These are phyloP conservation scores for Mystacides longicornis DNA, from an alignment of 2,888 invertebrate genomes.

Conservation along the genomic window DNA sequence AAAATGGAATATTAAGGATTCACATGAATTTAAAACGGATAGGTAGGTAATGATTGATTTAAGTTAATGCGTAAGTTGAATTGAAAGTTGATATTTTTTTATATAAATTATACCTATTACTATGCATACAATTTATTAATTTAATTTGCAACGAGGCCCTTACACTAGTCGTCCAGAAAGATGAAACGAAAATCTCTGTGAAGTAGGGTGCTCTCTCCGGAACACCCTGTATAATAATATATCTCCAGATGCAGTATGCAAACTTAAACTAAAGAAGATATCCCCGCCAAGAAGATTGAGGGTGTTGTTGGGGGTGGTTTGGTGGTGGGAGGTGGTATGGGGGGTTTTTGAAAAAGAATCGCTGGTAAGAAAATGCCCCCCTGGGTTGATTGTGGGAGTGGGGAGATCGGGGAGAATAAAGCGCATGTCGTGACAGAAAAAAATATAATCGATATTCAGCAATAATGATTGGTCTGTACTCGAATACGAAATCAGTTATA, in stretches of 20 bases:
- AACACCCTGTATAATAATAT: slow-evolving; percentile 7
- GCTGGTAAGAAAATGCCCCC: slow-evolving; percentile 4
- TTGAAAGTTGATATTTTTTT: too few species aligned
- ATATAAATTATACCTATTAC: too few species aligned
- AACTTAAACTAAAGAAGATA: slow-evolving; percentile 20
- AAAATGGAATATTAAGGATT: too few species aligned
- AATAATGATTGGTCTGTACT: slow-evolving; percentile 53
- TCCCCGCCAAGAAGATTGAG: slow-evolving; percentile 16
- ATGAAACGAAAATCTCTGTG: too few species aligned
- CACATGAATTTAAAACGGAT: too few species aligned
- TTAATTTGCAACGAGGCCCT: too few species aligned
- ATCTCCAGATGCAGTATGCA: slow-evolving; percentile 23
- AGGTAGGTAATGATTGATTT: too few species aligned
- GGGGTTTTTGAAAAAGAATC: slow-evolving; percentile 6
- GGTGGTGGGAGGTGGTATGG: slow-evolving; percentile 10
- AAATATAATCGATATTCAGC: slow-evolving; percentile 47
- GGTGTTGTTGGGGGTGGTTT: neutral
- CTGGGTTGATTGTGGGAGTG: slow-evolving; percentile 5
- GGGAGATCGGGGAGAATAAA: slow-evolving; percentile 20
- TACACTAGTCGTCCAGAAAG: too few species aligned
- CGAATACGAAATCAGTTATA: slow-evolving; percentile 54
- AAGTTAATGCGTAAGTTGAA: too few species aligned
- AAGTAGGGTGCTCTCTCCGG: too few species aligned
- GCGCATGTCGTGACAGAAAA: slow-evolving; percentile 26
- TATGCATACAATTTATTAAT: too few species aligned